Percentiles rank a stretch among this genome's conserved stretches.
Conservation (phyloP, 2,888 invertebrate genomes). For the Linnaemya vulpina region DNA sequence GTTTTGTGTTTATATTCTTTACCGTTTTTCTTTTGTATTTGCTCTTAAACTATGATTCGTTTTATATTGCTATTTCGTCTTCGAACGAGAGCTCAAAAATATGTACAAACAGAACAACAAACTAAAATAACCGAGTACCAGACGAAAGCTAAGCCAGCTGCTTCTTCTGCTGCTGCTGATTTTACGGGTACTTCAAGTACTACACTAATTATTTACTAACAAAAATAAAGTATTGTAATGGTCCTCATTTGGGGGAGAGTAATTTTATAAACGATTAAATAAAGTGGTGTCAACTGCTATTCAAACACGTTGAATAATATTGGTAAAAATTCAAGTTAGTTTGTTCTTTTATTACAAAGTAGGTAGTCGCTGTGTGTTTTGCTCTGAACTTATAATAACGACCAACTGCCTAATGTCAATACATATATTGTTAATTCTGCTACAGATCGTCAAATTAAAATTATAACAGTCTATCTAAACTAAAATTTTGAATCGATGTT, state of each 20-base stretch:
- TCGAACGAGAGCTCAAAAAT: constrained; percentile 39
- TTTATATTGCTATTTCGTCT: constrained; percentile 38
- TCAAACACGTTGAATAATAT: not conserved
- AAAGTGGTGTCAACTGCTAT: constrained; percentile 29
- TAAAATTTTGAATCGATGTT: too few relatives aligned
- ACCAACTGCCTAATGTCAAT: too few relatives aligned
- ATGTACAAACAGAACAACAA: constrained; percentile 47
- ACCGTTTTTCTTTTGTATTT: constrained; percentile 34
- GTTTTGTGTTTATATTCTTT: constrained; percentile 39
- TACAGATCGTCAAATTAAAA: too few relatives aligned
- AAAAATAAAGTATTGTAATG: constrained; percentile 30
- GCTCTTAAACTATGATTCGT: constrained; percentile 15
- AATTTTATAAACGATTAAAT: not conserved
- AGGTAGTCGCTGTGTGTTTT: too few relatives aligned
- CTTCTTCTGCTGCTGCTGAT: constrained; percentile 23
- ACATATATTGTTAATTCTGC: too few relatives aligned
- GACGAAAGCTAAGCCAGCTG: constrained; percentile 63
- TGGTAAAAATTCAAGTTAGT: too few relatives aligned
- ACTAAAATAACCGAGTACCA: constrained; percentile 52
- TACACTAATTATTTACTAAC: constrained; percentile 26
- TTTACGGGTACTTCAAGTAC: constrained; percentile 20
- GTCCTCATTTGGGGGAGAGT: constrained; percentile 47
- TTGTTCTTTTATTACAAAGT: too few relatives aligned
- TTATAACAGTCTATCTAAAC: too few relatives aligned
- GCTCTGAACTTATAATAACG: too few relatives aligned